phyloP scores from a whole-genome alignment of 2,888 invertebrate species.

The Andrena haemorrhoa region DNA sequence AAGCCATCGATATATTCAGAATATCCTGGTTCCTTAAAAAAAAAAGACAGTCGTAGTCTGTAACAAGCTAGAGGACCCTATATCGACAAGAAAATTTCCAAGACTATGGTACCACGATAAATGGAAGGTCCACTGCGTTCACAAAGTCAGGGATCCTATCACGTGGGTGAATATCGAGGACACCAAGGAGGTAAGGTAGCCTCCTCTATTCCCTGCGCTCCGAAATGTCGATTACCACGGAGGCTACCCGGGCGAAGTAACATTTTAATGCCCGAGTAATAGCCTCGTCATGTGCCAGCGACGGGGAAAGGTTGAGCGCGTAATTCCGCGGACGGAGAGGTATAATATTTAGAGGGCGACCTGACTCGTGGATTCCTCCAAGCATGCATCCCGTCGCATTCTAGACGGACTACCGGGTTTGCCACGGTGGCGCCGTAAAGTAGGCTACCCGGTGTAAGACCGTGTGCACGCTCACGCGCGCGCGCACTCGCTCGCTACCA shows the following conservation, averaged over 20 bases:
- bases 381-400: conserved; percentile 63
- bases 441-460: conserved; percentile 77
- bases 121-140: neutral
- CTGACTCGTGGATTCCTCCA: conserved; percentile 46
- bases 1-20: no score
- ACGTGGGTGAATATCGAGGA: neutral
- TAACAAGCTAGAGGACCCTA: no score
- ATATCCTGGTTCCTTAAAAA: no score
- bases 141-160: neutral
- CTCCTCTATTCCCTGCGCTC: neutral
- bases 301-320: conserved; percentile 52
- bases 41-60: no score
- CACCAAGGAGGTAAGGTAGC: conserved; percentile 1
- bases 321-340: conserved; percentile 29
- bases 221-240: conserved; percentile 55
- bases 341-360: conserved; percentile 52
- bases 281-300: conserved; percentile 24
- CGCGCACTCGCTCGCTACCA: conserved; percentile 65
- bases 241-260: conserved; percentile 54
- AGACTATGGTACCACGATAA: neutral
- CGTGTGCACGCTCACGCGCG: conserved; percentile 46
- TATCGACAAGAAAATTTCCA: no score
- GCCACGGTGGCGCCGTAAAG: conserved; percentile 71
- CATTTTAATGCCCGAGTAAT: conserved; percentile 63
- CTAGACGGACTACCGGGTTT: conserved; percentile 57